Percentiles rank a stretch among this genome's conserved stretches.
Evolutionary conservation across 2,113 vertebrate species (phyloP).

Genomic region (Onychostruthus taczanowskii): DNA sequence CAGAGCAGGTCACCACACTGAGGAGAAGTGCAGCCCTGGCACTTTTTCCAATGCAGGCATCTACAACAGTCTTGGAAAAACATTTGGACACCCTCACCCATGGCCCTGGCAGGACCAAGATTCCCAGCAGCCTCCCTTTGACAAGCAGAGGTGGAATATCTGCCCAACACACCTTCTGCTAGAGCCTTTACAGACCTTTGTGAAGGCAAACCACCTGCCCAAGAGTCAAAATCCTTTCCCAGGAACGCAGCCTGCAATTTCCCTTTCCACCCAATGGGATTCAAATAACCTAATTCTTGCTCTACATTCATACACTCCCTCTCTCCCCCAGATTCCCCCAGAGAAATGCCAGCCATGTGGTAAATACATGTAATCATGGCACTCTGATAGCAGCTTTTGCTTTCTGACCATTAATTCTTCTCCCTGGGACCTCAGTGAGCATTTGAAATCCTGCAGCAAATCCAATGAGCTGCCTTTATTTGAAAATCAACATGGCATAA

Average conservation of each 20-base stretch:
- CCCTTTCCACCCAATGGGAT: background rate
- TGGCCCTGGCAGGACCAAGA: accelerated
- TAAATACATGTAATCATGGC: slow-evolving; percentile 18
- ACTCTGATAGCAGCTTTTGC: slow-evolving; percentile 17
- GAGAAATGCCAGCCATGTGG: background rate
- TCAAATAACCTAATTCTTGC: slow-evolving; percentile 45
- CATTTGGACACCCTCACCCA: background rate
- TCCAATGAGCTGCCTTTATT: background rate
- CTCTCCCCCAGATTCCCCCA: background rate
- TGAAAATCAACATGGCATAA: background rate
- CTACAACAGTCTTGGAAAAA: background rate
- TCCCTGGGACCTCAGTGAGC: background rate
- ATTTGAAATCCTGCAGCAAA: background rate
- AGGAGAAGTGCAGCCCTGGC: background rate
- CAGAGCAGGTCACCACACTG: no score
- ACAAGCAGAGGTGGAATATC: background rate
- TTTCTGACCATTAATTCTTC: slow-evolving; percentile 40
- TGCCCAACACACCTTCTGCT: background rate
- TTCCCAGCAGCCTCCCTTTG: background rate
- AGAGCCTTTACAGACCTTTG: accelerated
- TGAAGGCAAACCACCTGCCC: background rate
- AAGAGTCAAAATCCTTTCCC: background rate
- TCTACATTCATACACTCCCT: background rate
- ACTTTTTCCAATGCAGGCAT: background rate
- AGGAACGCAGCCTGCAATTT: background rate